Conservation (phyloP, 2,888 invertebrate genomes). For the Sthenelais limicola region DNA sequence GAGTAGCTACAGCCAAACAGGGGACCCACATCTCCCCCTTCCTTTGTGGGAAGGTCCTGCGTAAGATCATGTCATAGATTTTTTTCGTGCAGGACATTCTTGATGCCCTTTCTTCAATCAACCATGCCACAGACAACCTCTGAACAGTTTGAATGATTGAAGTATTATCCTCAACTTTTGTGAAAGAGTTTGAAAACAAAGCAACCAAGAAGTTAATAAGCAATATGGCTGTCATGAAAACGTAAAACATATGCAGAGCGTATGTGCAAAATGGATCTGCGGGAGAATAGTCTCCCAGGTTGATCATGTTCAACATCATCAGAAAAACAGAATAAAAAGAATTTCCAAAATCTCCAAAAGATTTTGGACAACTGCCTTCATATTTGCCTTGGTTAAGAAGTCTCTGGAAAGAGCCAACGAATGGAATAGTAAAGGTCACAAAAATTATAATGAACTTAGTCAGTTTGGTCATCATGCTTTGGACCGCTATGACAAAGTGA, state of each 20-base stretch:
- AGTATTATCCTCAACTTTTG: conserved; percentile 2
- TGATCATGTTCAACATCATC: conserved; percentile 30
- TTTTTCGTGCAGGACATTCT: no score
- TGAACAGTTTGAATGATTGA: conserved; percentile 8
- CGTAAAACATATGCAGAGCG: conserved; percentile 17
- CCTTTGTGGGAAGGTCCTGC: no score
- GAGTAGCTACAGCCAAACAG: no score
- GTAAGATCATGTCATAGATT: no score
- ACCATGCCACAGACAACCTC: conserved; percentile 5
- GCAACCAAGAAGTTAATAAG: conserved; percentile 29
- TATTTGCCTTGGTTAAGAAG: conserved; percentile 2
- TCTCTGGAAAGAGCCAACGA: background rate
- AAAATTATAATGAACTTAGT: background rate
- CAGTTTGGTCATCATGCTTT: conserved; percentile 5
- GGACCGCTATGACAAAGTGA: conserved; percentile 4
- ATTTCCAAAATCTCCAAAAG: background rate
- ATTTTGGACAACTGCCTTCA: background rate
- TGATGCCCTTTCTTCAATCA: no score
- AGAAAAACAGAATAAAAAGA: conserved; percentile 22
- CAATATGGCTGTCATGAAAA: conserved; percentile 28
- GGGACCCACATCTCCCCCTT: no score
- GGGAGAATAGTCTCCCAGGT: background rate
- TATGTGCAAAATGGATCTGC: background rate
- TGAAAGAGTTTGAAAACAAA: conserved; percentile 12
- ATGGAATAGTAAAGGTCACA: background rate